These are phyloP conservation scores for Sisyra nigra DNA, from an alignment of 2,888 invertebrate species.

Conservation along the genomic window DNA sequence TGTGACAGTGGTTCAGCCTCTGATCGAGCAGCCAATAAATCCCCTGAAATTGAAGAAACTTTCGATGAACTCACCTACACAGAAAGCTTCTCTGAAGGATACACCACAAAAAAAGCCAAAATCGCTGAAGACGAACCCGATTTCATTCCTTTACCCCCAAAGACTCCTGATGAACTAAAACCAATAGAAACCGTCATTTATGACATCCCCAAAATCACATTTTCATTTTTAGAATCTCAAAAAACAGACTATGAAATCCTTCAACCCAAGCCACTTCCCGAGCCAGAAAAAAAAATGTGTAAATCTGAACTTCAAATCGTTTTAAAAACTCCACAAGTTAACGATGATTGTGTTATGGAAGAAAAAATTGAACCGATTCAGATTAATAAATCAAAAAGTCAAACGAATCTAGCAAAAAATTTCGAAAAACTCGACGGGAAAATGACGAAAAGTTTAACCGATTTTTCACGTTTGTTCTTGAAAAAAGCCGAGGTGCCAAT, in stretches of 20 bases:
- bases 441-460: conserved; percentile 2
- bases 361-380: neutral
- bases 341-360: neutral
- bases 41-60: conserved; percentile 2
- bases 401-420: conserved; percentile 1
- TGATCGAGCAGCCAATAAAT: neutral
- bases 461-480: neutral
- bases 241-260: conserved; percentile 11
- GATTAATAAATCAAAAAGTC: conserved; percentile 4
- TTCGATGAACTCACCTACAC: neutral
- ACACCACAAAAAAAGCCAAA: conserved; percentile 12
- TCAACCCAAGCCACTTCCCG: conserved; percentile 13
- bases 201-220: conserved; percentile 27
- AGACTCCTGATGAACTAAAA: conserved; percentile 1
- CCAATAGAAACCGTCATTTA: conserved; percentile 14
- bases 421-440: neutral
- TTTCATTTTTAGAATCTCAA: conserved; percentile 23
- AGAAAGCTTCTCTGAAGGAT: conserved; percentile 4
- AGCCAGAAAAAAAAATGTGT: conserved; percentile 3
- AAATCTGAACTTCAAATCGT: conserved; percentile 5
- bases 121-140: conserved; percentile 11
- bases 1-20: conserved; percentile 1
- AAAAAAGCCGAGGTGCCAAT: neutral
- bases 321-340: neutral
- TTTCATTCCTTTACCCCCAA: conserved; percentile 10